phyloP scores from a whole-genome alignment of 2,113 vertebrate genomes.

The Sterrhoptilus dennistouni region DNA sequence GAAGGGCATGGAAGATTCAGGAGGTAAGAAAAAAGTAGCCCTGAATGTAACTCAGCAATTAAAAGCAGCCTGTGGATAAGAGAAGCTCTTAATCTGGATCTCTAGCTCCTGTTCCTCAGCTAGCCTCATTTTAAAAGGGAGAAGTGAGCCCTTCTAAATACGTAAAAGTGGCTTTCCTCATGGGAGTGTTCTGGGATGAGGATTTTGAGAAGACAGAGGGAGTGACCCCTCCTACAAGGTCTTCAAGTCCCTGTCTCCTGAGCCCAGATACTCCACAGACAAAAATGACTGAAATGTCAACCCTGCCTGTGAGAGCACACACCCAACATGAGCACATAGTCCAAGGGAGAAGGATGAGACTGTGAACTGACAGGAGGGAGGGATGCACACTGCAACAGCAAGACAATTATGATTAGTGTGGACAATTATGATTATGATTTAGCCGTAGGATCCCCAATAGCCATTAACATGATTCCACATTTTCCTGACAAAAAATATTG shows the following conservation, averaged over 20 bases:
- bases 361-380: not conserved
- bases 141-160: not conserved
- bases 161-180: not conserved
- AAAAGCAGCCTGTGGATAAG: not conserved
- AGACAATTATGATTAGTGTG: slow-evolving; percentile 42
- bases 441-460: slow-evolving; percentile 12
- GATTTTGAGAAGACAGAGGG: not conserved
- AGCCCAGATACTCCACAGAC: not conserved
- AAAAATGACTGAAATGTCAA: not conserved
- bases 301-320: not conserved
- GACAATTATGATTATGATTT: slow-evolving; percentile 53
- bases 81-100: not conserved
- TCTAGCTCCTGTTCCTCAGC: not conserved
- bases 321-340: fast-evolving
- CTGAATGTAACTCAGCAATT: not conserved
- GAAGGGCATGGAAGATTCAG: not conserved
- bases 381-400: not conserved
- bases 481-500: slow-evolving; percentile 38
- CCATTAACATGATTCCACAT: not conserved
- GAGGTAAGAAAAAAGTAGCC: not conserved
- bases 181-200: not conserved
- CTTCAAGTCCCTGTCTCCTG: not conserved
- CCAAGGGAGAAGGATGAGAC: not conserved
- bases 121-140: not conserved
- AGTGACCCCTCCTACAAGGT: not conserved